Conservation (phyloP, 2,888 invertebrate species). For the Euzophera pinguis region DNA sequence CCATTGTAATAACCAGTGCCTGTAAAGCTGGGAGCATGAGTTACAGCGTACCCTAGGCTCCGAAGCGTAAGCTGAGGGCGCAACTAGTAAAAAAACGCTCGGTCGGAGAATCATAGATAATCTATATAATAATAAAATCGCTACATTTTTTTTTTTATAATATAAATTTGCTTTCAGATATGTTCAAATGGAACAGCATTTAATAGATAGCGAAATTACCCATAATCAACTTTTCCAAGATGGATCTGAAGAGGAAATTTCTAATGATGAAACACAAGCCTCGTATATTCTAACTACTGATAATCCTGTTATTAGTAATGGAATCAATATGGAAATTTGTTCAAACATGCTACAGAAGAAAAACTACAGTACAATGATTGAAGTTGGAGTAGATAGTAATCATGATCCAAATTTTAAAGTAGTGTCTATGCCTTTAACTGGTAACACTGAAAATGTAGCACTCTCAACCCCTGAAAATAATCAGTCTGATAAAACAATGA, state of each 20-base stretch:
- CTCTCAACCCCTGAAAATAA: background rate
- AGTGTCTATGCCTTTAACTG: background rate
- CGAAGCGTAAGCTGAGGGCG: too few species aligned
- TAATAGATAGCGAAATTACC: background rate
- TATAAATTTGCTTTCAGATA: conserved; percentile 2
- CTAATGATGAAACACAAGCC: too few species aligned
- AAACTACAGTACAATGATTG: background rate
- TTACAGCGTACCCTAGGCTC: too few species aligned
- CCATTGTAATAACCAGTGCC: too few species aligned
- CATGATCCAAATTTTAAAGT: background rate
- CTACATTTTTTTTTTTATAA: too few species aligned
- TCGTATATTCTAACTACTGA: too few species aligned
- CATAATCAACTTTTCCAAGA: background rate
- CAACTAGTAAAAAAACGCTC: too few species aligned
- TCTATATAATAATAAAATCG: too few species aligned
- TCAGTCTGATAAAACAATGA: background rate
- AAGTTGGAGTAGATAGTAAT: background rate
- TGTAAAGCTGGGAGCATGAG: too few species aligned
- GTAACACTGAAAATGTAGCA: conserved; percentile 7
- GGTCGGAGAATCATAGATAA: too few species aligned
- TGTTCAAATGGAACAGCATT: conserved; percentile 1
- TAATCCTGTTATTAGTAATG: too few species aligned
- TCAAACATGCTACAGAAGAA: background rate
- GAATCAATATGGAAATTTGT: too few species aligned
- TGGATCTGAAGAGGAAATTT: background rate